Percentiles rank a stretch among this genome's conserved stretches.
phyloP scores from a whole-genome alignment of 2,888 invertebrate genomes.

The Auanema sp. region DNA sequence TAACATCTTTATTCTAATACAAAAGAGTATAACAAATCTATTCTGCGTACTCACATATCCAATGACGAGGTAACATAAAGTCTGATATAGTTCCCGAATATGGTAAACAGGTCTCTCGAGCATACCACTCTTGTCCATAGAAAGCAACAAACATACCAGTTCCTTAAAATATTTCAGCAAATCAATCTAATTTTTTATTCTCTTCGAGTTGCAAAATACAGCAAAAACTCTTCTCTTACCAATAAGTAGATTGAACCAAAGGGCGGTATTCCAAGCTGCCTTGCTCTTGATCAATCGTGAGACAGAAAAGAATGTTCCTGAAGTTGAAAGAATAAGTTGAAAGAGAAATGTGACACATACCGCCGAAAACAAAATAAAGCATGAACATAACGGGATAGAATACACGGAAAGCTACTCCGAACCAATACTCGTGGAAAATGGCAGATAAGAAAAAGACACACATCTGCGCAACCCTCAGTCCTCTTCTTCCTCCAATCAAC shows the following conservation, averaged over 20 bases:
- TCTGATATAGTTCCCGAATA: constrained; percentile 34
- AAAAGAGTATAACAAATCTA: too few species aligned
- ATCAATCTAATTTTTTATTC: neutral
- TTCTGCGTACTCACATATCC: constrained; percentile 36
- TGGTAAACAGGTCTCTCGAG: constrained; percentile 66
- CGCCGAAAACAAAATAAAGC: constrained; percentile 77
- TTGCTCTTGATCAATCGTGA: constrained; percentile 66
- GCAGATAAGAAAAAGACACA: constrained; percentile 81
- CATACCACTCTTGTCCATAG: constrained; percentile 76
- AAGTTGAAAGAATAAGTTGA: constrained; percentile 3
- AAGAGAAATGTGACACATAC: constrained; percentile 65
- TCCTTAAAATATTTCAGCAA: constrained; percentile 28
- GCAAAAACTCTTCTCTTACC: constrained; percentile 68
- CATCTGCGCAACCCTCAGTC: constrained; percentile 69
- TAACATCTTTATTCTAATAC: too few species aligned
- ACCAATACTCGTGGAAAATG: constrained; percentile 83
- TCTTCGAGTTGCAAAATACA: constrained; percentile 1
- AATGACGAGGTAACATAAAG: constrained; percentile 45
- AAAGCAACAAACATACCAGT: constrained; percentile 61
- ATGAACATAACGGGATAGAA: constrained; percentile 84
- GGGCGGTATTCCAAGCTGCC: constrained; percentile 76
- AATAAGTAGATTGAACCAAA: constrained; percentile 80
- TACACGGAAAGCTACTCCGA: constrained; percentile 79
- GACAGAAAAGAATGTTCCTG: constrained; percentile 66
- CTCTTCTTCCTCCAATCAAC: constrained; percentile 46